Conservation (phyloP, 2,113 vertebrate species). For the Phylloscopus trochiloides region DNA sequence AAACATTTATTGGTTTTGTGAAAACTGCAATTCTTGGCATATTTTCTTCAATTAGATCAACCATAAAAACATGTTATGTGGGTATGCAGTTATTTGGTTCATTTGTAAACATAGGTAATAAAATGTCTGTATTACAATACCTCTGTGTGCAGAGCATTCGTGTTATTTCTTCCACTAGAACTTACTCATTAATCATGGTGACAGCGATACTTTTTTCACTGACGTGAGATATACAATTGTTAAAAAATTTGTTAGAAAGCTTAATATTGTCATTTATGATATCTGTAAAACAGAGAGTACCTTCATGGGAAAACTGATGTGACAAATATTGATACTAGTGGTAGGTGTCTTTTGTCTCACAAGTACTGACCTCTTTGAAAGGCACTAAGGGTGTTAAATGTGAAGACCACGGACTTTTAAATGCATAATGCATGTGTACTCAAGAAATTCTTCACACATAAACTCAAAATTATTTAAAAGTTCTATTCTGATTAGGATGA, state of each 20-base stretch:
- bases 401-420: background rate
- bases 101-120: slow-evolving; percentile 23
- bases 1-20: background rate
- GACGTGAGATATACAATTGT: slow-evolving; percentile 1
- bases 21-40: background rate
- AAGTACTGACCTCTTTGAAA: slow-evolving; percentile 1
- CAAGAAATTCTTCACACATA: background rate
- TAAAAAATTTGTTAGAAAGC: slow-evolving; percentile 40
- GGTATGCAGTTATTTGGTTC: background rate
- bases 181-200: slow-evolving; percentile 44
- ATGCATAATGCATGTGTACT: background rate
- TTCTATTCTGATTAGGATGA: background rate
- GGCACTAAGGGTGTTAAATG: background rate
- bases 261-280: slow-evolving; percentile 43
- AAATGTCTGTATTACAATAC: background rate
- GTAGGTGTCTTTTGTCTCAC: background rate
- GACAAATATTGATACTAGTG: background rate
- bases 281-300: background rate
- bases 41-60: slow-evolving; percentile 14
- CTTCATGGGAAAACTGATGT: background rate
- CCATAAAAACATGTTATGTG: background rate
- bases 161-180: slow-evolving; percentile 10
- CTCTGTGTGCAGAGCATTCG: background rate
- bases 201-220: slow-evolving; percentile 32
- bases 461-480: background rate